Base-by-base conservation (phyloP, 2,797 vertebrate species). In the Sebastes variabilis region DNA sequence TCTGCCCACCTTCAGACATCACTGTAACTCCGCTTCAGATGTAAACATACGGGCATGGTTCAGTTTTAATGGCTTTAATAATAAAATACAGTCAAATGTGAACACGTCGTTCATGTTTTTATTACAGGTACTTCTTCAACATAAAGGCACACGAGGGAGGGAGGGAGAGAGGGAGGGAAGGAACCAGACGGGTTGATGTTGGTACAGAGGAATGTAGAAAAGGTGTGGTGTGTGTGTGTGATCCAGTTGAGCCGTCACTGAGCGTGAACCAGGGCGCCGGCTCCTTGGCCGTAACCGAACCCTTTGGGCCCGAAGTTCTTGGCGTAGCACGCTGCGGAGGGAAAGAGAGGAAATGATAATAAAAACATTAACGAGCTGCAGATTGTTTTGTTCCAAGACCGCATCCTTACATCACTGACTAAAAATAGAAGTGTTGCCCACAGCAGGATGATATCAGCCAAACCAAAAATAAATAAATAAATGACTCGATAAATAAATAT, bases 251-350 rank as follows among this genome's bases (percentile, higher is more conserved):
- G 34, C 27, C 73, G 22, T 97, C 93, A 99, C 93, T 97, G 96
- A 61, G 98, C 97, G 0, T 99, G 98, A 68, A 98, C 97, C 0
- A 99, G 96, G 34, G 98, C 97, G 0, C 98, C 98, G 0, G 98
- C 98, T 72, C 98, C 98, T 77, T 99, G 98, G 69, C 98, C 98
- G 0, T 97, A 99, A 24, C 98, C 98, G 56, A 99, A 98, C 20
- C 98, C 98, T 90, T 99, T 99, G 29, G 98, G 98, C 34, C 98
- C 98, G 29, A 99, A 99, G 95, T 97, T 98, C 97, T 99, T 99
- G 7, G 97, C 98, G 0, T 99, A 99, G 81, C 98, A 99, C 36
- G 96, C 98, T 99, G 91, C 69, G 29, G 82, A 90, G 20, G 76
- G 30, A 68, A 27, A 55, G 24, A 38, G 20, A 46, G 13, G 9